A percentile compares a stretch with the other conserved stretches of the same genome.
phyloP scores from a whole-genome alignment of 2,113 vertebrate genomes.

The Phycodurus eques region DNA sequence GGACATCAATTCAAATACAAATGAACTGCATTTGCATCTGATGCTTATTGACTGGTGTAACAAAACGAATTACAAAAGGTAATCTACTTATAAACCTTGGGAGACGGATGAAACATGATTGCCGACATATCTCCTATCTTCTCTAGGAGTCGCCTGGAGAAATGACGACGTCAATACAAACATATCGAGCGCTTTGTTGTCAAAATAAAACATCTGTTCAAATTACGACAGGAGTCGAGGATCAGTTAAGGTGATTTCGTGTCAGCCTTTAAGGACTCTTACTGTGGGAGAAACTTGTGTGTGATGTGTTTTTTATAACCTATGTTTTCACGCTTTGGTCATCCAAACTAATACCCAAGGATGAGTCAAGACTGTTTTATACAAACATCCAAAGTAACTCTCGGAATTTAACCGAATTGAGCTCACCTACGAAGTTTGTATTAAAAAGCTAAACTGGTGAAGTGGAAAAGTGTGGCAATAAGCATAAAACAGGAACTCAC shows the following conservation, averaged over 20 bases:
- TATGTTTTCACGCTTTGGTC: not conserved
- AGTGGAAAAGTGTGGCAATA: not conserved
- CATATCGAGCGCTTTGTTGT: conserved; percentile 45
- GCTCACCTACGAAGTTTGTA: not conserved
- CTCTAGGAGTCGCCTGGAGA: conserved; percentile 57
- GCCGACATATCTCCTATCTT: conserved; percentile 66
- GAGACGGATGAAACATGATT: conserved; percentile 78
- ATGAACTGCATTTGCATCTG: conserved; percentile 96
- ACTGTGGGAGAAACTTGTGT: not conserved
- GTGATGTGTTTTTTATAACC: not conserved
- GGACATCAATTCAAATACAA: conserved; percentile 99
- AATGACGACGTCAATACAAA: conserved; percentile 67
- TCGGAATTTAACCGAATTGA: not conserved
- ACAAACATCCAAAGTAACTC: not conserved
- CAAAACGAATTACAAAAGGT: conserved; percentile 92
- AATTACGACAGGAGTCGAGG: conserved; percentile 25
- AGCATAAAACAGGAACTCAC: too few species aligned
- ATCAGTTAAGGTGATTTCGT: conserved; percentile 10
- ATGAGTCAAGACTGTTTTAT: not conserved
- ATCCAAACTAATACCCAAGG: not conserved
- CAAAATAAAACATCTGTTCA: conserved; percentile 56
- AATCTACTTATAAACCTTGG: conserved; percentile 87
- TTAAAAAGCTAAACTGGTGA: not conserved
- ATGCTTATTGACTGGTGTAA: conserved; percentile 93
- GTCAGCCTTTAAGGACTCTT: not conserved